Percentiles rank a stretch among this genome's conserved stretches.
Evolutionary conservation across 2,888 invertebrate species (phyloP).

Genomic region (Agrotis exclamationis): DNA sequence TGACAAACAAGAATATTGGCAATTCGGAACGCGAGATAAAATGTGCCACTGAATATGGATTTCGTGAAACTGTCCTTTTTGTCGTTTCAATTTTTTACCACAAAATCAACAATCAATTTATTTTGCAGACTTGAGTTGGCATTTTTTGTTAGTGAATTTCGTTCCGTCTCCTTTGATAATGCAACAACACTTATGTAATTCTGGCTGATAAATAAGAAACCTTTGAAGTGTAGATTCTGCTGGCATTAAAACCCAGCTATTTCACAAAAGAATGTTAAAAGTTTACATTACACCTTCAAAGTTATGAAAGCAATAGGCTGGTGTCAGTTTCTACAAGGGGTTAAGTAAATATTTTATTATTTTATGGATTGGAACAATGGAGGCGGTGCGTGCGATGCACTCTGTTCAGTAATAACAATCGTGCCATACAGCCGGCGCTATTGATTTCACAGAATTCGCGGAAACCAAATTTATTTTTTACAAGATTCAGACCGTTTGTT

Average conservation of each 20-base stretch:
- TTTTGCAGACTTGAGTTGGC: not conserved
- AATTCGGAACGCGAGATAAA: slow-evolving; percentile 22
- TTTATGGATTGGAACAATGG: slow-evolving; percentile 68
- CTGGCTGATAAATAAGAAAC: not conserved
- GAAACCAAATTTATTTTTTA: slow-evolving; percentile 27
- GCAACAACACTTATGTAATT: not conserved
- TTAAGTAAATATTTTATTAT: slow-evolving; percentile 49
- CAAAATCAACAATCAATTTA: slow-evolving; percentile 2
- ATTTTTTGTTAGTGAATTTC: not conserved
- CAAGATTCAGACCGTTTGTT: slow-evolving; percentile 10
- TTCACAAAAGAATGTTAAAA: not conserved
- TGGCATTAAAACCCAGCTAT: not conserved
- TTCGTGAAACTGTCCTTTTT: slow-evolving; percentile 1
- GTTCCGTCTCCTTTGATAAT: not conserved
- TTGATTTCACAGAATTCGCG: slow-evolving; percentile 20
- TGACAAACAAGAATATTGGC: slow-evolving; percentile 40
- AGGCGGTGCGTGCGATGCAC: slow-evolving; percentile 26
- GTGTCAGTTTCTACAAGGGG: slow-evolving; percentile 7
- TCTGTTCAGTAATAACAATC: slow-evolving; percentile 44
- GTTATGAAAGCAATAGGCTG: slow-evolving; percentile 29
- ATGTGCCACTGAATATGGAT: slow-evolving; percentile 37
- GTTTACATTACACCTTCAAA: slow-evolving; percentile 4
- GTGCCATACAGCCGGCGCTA: slow-evolving; percentile 12
- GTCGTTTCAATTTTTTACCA: slow-evolving; percentile 4
- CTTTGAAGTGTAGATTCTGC: not conserved